These are phyloP conservation scores for Meandrusa payeni DNA, from an alignment of 2,888 invertebrate genomes.

Conservation along the genomic window DNA sequence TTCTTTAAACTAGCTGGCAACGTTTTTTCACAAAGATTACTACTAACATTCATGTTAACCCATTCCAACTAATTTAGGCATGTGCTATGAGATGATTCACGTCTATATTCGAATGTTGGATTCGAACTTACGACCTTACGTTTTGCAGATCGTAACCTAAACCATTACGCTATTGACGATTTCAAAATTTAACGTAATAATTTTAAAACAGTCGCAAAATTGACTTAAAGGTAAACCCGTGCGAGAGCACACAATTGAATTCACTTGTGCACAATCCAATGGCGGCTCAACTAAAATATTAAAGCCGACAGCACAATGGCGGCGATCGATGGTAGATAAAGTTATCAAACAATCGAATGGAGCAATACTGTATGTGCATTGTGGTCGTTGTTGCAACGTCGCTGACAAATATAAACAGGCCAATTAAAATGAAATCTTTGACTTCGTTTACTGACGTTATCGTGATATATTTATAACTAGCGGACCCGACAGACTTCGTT, in stretches of 20 bases:
- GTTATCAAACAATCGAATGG: slow-evolving; percentile 17
- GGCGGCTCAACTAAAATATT: slow-evolving; percentile 19
- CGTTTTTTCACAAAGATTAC: too few species aligned
- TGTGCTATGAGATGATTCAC: too few species aligned
- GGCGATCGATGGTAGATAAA: slow-evolving; percentile 19
- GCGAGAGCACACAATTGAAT: slow-evolving; percentile 11
- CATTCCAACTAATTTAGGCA: too few species aligned
- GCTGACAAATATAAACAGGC: slow-evolving; percentile 8
- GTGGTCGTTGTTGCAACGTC: background rate
- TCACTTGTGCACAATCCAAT: slow-evolving; percentile 13
- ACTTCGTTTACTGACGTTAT: background rate
- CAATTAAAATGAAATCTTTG: slow-evolving; percentile 17
- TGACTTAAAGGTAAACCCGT: background rate
- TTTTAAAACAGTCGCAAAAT: too few species aligned
- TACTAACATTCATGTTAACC: too few species aligned
- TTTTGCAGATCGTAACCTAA: too few species aligned
- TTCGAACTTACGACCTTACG: too few species aligned
- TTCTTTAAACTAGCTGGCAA: too few species aligned
- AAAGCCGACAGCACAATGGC: slow-evolving; percentile 21
- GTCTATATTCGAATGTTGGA: too few species aligned
- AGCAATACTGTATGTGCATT: slow-evolving; percentile 10
- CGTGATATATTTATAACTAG: background rate
- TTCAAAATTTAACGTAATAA: too few species aligned
- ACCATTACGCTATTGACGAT: too few species aligned
- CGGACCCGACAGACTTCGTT: too few species aligned